These are phyloP conservation scores for Sternarchorhynchus goeldii DNA, from an alignment of 2,797 vertebrate genomes.

Conservation along the genomic window DNA sequence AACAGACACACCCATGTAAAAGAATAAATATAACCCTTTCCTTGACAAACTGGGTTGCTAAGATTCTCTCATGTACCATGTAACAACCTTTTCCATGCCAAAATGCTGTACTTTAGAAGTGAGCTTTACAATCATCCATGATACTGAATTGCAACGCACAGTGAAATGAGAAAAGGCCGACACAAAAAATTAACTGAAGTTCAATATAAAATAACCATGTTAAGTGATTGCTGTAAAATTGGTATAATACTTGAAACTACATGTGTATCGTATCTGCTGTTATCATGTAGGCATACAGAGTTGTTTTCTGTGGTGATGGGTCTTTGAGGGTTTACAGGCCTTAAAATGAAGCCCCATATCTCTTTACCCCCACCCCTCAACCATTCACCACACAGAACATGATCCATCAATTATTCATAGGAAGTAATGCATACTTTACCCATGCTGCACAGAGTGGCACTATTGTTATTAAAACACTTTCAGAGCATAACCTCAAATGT, in stretches of 20 bases:
- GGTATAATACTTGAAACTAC: neutral
- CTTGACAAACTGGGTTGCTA: neutral
- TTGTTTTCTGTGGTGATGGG: conserved; percentile 22
- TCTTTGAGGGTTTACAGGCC: conserved; percentile 3
- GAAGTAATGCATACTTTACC: conserved; percentile 73
- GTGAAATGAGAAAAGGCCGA: neutral
- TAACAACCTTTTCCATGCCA: neutral
- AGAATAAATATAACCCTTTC: neutral
- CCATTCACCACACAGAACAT: conserved; percentile 53
- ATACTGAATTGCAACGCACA: neutral
- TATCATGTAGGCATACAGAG: conserved; percentile 13
- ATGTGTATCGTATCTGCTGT: neutral
- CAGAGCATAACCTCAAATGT: conserved; percentile 44
- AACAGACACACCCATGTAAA: neutral
- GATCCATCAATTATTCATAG: conserved; percentile 72
- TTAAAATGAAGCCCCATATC: conserved; percentile 57
- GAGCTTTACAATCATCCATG: neutral
- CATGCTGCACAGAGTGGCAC: conserved; percentile 54
- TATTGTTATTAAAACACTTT: conserved; percentile 64
- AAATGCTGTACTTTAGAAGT: neutral
- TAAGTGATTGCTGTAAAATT: no score
- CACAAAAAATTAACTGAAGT: no score
- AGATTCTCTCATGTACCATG: neutral
- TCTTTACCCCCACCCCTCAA: conserved; percentile 59
- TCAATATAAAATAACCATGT: no score